A percentile compares a stretch with the other conserved stretches of the same genome.
Evolutionary conservation across 2,888 invertebrate genomes (phyloP).

Genomic region (Mongoloraphidia duomilia): DNA sequence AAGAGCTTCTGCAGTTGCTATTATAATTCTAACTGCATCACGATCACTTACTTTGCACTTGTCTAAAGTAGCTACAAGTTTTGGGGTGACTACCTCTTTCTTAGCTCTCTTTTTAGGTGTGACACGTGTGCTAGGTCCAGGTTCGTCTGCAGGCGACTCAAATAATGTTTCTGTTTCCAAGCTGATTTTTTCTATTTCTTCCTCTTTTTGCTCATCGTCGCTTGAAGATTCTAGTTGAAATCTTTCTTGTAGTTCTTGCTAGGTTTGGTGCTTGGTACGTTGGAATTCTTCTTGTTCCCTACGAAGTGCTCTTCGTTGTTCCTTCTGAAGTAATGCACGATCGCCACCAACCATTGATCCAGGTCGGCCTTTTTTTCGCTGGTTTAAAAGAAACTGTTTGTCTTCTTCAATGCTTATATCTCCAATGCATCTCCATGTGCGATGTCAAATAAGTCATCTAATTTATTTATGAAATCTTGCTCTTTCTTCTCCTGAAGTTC

Average conservation of each 20-base stretch:
- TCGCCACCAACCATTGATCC: neutral
- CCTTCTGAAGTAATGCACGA: neutral
- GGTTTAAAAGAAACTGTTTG: slow-evolving; percentile 4
- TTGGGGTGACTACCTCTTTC: slow-evolving; percentile 11
- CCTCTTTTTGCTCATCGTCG: too few relatives aligned
- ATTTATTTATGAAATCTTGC: neutral
- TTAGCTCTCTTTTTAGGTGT: slow-evolving; percentile 3
- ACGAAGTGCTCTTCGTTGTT: neutral
- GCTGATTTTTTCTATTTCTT: too few relatives aligned
- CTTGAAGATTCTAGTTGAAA: too few relatives aligned
- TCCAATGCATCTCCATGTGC: slow-evolving; percentile 3
- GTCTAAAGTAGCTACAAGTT: slow-evolving; percentile 13
- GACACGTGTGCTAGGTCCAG: neutral
- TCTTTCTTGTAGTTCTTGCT: too few relatives aligned
- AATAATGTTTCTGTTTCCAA: too few relatives aligned
- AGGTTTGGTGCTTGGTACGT: too few relatives aligned
- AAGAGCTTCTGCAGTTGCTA: slow-evolving; percentile 9
- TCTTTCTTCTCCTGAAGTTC: neutral
- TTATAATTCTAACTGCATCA: slow-evolving; percentile 13
- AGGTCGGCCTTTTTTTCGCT: slow-evolving; percentile 1
- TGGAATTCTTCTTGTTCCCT: neutral
- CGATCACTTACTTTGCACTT: slow-evolving; percentile 13
- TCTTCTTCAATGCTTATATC: neutral
- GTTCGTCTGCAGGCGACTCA: too few relatives aligned
- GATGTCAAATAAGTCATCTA: slow-evolving; percentile 3